Evolutionary conservation across 2,113 vertebrate species (phyloP).

Genomic region (Paratilapia polleni): DNA sequence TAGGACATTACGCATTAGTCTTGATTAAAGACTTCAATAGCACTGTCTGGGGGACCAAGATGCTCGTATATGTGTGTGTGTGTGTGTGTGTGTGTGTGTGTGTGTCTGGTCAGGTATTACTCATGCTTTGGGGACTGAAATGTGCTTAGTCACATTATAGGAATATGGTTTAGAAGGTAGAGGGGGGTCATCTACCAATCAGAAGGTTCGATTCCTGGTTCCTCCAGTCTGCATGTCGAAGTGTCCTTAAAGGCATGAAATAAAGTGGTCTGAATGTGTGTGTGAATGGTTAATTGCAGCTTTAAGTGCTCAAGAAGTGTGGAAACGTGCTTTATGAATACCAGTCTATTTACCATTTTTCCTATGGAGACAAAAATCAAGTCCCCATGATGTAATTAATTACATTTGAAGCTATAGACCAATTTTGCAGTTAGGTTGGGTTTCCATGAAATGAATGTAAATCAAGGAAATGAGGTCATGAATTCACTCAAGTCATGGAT

Average conservation of each 20-base stretch:
- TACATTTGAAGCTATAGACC: not conserved
- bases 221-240: too few relatives aligned
- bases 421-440: not conserved
- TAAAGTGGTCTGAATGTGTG: not conserved
- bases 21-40: conserved; percentile 74
- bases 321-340: not conserved
- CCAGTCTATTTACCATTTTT: not conserved
- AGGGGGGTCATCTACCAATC: not conserved
- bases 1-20: conserved; percentile 71
- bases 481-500: not conserved
- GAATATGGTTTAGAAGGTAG: not conserved
- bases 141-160: not conserved
- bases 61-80: not conserved
- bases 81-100: not conserved
- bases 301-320: not conserved
- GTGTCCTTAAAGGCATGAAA: not conserved
- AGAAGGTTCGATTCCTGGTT: too few relatives aligned
- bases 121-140: not conserved
- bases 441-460: not conserved
- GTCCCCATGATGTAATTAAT: not conserved
- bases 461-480: not conserved
- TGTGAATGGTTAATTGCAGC: not conserved
- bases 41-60: conserved; percentile 35
- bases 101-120: not conserved
- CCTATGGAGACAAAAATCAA: not conserved